phyloP scores from a whole-genome alignment of 1,140 invertebrate genomes.

The Bombus waltoni region DNA sequence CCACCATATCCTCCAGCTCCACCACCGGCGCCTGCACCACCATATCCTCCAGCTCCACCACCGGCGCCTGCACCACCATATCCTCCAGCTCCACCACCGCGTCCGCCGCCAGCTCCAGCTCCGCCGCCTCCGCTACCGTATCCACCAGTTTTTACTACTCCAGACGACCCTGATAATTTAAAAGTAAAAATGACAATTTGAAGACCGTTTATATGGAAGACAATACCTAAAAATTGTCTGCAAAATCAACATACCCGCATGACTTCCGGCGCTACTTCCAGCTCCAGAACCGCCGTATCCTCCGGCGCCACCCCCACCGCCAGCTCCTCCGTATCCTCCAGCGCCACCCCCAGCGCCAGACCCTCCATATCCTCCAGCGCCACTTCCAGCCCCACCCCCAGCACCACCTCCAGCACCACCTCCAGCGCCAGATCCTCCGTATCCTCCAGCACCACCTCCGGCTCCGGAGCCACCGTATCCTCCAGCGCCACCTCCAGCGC shows the following conservation, averaged over 20 bases:
- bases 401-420: not conserved
- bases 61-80: not conserved
- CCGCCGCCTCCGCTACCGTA: too few relatives aligned
- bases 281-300: slow-evolving; percentile 1
- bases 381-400: not conserved
- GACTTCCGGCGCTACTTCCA: not conserved
- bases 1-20: too few relatives aligned
- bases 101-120: too few relatives aligned
- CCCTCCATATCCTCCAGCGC: not conserved
- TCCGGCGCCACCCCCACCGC: not conserved
- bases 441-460: not conserved
- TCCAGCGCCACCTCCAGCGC: not conserved
- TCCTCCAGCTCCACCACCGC: slow-evolving; percentile 4
- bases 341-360: not conserved
- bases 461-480: not conserved
- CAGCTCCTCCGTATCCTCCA: not conserved
- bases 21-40: not conserved
- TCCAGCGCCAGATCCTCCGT: not conserved
- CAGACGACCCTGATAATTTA: not conserved
- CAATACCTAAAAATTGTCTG: not conserved
- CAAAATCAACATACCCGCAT: not conserved
- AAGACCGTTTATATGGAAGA: not conserved
- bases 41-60: not conserved
- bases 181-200: not conserved
- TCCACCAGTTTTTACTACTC: not conserved